These are phyloP conservation scores for Tragopan temminckii DNA, from an alignment of 2,797 vertebrate species.

Conservation along the genomic window DNA sequence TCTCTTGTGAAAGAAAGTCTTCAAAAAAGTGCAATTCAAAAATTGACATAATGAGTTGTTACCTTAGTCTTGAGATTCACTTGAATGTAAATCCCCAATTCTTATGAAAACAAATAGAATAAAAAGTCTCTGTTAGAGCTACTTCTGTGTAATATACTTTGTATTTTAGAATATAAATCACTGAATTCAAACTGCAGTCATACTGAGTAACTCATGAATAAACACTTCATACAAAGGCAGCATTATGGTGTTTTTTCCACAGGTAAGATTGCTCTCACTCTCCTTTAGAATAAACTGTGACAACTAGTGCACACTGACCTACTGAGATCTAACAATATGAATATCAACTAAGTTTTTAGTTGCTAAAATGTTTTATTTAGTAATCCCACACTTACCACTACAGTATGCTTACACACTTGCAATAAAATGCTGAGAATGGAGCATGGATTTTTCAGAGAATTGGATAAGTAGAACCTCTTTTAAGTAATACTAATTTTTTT, in stretches of 20 bases:
- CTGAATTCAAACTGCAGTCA: not conserved
- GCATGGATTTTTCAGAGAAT: not conserved
- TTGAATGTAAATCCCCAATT: not conserved
- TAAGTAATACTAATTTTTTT: not conserved
- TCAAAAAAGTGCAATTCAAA: not conserved
- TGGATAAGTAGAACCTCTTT: not conserved
- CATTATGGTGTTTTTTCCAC: not conserved
- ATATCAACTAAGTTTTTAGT: not conserved
- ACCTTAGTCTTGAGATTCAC: not conserved
- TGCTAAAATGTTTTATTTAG: not conserved
- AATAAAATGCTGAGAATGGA: not conserved
- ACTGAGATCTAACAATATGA: not conserved
- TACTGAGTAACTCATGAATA: not conserved
- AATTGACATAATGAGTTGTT: not conserved
- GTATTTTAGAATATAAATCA: not conserved
- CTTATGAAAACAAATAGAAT: not conserved
- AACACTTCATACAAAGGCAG: not conserved
- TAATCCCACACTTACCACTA: not conserved
- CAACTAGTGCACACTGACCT: not conserved
- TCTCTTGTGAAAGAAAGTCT: not conserved
- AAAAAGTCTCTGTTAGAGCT: not conserved
- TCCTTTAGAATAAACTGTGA: not conserved
- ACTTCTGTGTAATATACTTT: not conserved
- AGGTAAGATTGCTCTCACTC: not conserved
- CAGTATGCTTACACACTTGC: not conserved